Conservation (phyloP, 2,888 invertebrate species). For the Megastigmus dorsalis region DNA sequence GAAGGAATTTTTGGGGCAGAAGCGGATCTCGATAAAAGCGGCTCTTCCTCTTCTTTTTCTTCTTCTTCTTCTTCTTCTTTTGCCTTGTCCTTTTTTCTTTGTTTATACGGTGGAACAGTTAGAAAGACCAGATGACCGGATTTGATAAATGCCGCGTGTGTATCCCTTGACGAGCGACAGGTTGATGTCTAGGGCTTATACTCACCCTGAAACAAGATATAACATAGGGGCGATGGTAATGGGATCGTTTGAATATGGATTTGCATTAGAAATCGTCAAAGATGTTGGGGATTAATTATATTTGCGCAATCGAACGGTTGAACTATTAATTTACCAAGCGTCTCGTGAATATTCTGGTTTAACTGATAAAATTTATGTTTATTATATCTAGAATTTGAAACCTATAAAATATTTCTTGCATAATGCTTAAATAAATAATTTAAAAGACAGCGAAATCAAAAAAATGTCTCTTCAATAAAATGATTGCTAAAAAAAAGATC, state of each 20-base stretch:
- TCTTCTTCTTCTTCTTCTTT: conserved; percentile 2
- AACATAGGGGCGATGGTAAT: neutral
- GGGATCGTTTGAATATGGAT: neutral
- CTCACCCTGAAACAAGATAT: conserved; percentile 35
- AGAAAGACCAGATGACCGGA: conserved; percentile 58
- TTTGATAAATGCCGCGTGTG: conserved; percentile 59
- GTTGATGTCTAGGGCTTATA: conserved; percentile 14
- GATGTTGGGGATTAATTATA: conserved; percentile 6
- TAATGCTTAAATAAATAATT: neutral
- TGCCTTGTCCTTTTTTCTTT: too few species aligned
- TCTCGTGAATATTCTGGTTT: too few species aligned
- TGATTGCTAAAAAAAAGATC: neutral
- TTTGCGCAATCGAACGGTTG: neutral
- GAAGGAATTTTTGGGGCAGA: conserved; percentile 68
- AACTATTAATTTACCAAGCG: neutral
- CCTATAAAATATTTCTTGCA: too few species aligned
- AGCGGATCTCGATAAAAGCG: conserved; percentile 67
- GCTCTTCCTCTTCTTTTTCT: conserved; percentile 25
- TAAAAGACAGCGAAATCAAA: too few species aligned
- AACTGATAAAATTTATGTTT: too few species aligned
- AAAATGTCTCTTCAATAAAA: too few species aligned
- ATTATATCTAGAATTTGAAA: too few species aligned
- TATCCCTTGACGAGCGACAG: conserved; percentile 38
- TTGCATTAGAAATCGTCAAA: neutral
- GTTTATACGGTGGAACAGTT: conserved; percentile 58